phyloP scores from a whole-genome alignment of 30 jellyfish, hydroid and myxozoan genomes.

The Cassiopea xamachana region DNA sequence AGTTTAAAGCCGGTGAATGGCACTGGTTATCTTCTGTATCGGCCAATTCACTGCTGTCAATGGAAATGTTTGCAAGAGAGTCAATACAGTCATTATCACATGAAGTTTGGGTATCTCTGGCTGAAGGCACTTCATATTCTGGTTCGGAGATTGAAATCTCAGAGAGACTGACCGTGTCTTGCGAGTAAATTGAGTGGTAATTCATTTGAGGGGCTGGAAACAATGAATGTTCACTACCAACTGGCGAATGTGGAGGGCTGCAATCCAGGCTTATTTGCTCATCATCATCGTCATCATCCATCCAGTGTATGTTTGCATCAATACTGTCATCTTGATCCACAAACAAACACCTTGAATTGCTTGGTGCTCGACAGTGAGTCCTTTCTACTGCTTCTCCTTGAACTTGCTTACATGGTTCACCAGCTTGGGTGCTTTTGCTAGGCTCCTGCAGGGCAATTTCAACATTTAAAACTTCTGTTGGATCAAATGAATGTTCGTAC shows the following conservation, averaged over 20 bases:
- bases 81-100: conserved; percentile 48
- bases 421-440: conserved; percentile 53
- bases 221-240: conserved; percentile 50
- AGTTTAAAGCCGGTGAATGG: conserved; percentile 77
- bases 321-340: conserved; percentile 60
- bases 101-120: not conserved
- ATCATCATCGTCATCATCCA: conserved; percentile 79
- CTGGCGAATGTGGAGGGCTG: conserved; percentile 79
- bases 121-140: conserved; percentile 64
- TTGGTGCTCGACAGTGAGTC: conserved; percentile 43
- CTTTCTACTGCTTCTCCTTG: conserved; percentile 96
- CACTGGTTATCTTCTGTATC: conserved; percentile 85
- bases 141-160: conserved; percentile 88
- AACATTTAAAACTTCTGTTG: conserved; percentile 62
- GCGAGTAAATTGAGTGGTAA: conserved; percentile 85
- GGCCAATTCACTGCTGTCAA: conserved; percentile 70
- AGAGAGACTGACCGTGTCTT: conserved; percentile 90
- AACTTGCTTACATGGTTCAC: conserved; percentile 88
- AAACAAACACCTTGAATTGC: conserved; percentile 22
- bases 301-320: conserved; percentile 59
- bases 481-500: conserved; percentile 15
- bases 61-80: conserved; percentile 67
- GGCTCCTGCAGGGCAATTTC: conserved; percentile 55
- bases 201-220: conserved; percentile 97
- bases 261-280: conserved; percentile 70